Conservation (phyloP, 2,797 vertebrate species). For the Microhierax caerulescens region DNA sequence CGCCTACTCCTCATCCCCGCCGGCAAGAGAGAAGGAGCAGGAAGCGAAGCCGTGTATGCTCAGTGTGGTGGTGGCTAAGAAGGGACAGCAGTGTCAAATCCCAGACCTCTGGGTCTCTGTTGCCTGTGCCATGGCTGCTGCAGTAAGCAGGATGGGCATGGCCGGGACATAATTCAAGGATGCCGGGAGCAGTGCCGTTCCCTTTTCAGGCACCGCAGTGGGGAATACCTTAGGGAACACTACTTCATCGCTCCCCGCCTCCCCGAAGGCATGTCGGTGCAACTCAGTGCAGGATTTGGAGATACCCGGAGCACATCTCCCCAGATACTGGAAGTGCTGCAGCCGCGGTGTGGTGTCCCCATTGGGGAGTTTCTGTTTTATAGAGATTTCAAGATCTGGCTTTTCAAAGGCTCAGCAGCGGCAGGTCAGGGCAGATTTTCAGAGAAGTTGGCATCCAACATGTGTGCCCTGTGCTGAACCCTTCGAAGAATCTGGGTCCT, state of each 20-base stretch:
- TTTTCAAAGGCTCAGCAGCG: constrained; percentile 51
- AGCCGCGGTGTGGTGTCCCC: background rate
- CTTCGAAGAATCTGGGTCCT: background rate
- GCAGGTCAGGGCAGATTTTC: constrained; percentile 37
- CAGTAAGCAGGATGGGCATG: background rate
- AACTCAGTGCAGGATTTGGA: background rate
- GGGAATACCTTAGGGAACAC: background rate
- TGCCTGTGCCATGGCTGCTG: background rate
- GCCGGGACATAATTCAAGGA: fast-evolving
- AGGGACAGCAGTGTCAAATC: fast-evolving
- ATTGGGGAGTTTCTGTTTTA: constrained; percentile 46
- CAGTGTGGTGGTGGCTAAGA: fast-evolving
- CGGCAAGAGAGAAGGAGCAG: background rate
- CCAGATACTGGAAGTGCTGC: background rate
- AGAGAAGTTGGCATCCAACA: background rate
- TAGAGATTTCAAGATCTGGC: constrained; percentile 6
- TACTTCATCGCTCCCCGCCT: background rate
- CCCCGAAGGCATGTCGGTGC: background rate
- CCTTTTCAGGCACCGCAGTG: background rate
- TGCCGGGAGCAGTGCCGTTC: background rate
- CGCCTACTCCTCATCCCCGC: background rate
- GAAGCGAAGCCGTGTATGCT: fast-evolving
- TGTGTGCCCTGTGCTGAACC: background rate
- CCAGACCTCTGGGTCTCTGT: background rate
- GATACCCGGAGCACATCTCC: background rate